A percentile compares a stretch with the other conserved stretches of the same genome.
These are phyloP conservation scores for Campoplex capitator DNA, from an alignment of 2,888 invertebrate species.

Conservation along the genomic window DNA sequence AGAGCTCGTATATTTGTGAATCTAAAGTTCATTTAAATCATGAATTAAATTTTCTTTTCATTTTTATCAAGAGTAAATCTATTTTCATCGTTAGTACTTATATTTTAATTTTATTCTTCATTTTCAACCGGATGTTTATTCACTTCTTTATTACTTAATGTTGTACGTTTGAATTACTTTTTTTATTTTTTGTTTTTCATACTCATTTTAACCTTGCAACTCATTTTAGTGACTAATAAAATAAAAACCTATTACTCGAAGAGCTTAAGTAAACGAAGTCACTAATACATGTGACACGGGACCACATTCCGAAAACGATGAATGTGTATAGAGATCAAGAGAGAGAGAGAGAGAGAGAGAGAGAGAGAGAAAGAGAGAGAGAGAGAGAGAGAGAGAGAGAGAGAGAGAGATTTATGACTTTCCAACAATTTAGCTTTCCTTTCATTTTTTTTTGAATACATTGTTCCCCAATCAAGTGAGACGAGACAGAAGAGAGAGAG, in stretches of 20 bases:
- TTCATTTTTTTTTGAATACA: neutral
- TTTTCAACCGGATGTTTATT: neutral
- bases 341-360: too few species aligned
- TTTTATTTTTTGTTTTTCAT: neutral
- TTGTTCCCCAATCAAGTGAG: slow-evolving; percentile 33
- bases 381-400: neutral
- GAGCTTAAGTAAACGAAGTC: neutral
- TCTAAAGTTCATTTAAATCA: neutral
- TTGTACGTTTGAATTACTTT: neutral
- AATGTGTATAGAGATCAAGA: neutral
- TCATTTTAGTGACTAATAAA: neutral
- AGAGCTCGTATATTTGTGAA: neutral
- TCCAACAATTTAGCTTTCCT: neutral
- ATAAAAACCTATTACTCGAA: neutral
- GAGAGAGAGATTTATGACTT: neutral
- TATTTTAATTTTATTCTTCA: neutral
- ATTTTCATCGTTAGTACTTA: too few species aligned
- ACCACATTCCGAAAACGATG: slow-evolving; percentile 28
- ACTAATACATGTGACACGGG: neutral
- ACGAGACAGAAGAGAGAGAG: neutral
- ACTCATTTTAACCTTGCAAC: neutral
- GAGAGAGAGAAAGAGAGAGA: neutral
- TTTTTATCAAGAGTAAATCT: too few species aligned
- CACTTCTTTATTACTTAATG: neutral
- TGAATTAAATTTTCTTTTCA: neutral